Evolutionary conservation across 2,797 vertebrate genomes (phyloP), one percentile per base, ranked within the genome.

Genomic region (Loris lydekkerianus): DNA sequence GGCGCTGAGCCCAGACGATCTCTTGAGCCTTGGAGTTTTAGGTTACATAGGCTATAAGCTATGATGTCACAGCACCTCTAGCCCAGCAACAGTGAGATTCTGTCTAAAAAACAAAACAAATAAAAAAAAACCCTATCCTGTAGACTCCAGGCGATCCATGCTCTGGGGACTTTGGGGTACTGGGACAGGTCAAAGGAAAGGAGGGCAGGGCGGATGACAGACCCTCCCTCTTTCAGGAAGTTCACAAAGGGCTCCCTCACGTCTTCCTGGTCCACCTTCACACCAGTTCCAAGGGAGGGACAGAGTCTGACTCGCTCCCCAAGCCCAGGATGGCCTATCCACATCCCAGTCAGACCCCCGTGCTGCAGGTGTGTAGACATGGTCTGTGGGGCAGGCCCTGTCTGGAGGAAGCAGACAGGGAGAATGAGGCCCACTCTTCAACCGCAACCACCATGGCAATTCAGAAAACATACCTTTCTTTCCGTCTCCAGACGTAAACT

Each of bases 401-500:
- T 67, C 90, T 7, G 2, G 77, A 96, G 81, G 49, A 93, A 46
- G 72, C 63, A 86, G 37, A 78, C 0, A 17, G 31, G 56, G 20
- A 37, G 7, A 29, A 7, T 4, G n/a, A n/a, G 60, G 34, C 46
- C 81, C 25, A n/a, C 53, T 11, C 75, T 46, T 73, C 56, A 40
- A 0, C 2, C 20, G 40, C 27, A 34, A 46, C 34, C n/a, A 2
- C 56, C 14, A 1, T 0, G 3, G 80, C 23, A 29, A 18, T 17
- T n/a, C 34, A 11, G 0, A 5, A 58, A 53, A 96, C 97, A 0
- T 98, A 99, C 99, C 99, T 98, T 99, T 98, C 92, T 98, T 98
- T 91, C 99, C 99, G 95, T 99, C 99, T 86, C 99, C 99, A 4
- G 99, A 99, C 15, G 99, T 99, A 91, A 99, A 99, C 93, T 99